Percentiles rank a stretch among this genome's conserved stretches.
phyloP scores from a whole-genome alignment of 2,888 invertebrate genomes.

The Lycocerus yunnanus region DNA sequence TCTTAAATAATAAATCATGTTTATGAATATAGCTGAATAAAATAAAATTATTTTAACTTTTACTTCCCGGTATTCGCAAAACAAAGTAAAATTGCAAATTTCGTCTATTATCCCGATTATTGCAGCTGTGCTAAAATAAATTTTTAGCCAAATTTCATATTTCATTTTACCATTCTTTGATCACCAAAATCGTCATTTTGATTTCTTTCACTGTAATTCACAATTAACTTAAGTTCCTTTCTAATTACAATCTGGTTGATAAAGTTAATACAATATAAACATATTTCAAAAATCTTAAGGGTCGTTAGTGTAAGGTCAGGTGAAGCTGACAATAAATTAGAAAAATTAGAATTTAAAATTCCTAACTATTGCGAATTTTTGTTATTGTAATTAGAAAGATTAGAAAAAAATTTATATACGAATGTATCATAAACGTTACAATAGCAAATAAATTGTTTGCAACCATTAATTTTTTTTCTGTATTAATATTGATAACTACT shows the following conservation, averaged over 20 bases:
- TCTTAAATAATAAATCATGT: no score
- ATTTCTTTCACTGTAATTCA: not conserved
- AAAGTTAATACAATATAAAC: not conserved
- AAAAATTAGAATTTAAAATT: constrained; percentile 28
- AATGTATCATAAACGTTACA: constrained; percentile 50
- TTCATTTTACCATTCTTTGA: not conserved
- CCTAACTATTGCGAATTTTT: constrained; percentile 31
- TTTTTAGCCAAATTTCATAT: not conserved
- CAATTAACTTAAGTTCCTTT: not conserved
- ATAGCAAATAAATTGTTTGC: constrained; percentile 50
- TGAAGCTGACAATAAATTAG: constrained; percentile 37
- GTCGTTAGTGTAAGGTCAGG: constrained; percentile 33
- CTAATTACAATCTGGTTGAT: not conserved
- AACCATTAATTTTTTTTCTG: constrained; percentile 38
- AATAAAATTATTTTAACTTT: no score
- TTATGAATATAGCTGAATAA: no score
- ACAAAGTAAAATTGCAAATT: not conserved
- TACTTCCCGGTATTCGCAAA: no score
- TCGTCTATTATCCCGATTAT: not conserved
- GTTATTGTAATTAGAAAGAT: constrained; percentile 31
- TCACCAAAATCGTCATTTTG: not conserved
- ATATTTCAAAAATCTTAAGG: constrained; percentile 6
- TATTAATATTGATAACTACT: not conserved
- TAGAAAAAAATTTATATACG: constrained; percentile 41
- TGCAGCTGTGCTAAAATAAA: not conserved